Evolutionary conservation across 1,140 invertebrate species (phyloP).

Genomic region (Psilanteris sp.): DNA sequence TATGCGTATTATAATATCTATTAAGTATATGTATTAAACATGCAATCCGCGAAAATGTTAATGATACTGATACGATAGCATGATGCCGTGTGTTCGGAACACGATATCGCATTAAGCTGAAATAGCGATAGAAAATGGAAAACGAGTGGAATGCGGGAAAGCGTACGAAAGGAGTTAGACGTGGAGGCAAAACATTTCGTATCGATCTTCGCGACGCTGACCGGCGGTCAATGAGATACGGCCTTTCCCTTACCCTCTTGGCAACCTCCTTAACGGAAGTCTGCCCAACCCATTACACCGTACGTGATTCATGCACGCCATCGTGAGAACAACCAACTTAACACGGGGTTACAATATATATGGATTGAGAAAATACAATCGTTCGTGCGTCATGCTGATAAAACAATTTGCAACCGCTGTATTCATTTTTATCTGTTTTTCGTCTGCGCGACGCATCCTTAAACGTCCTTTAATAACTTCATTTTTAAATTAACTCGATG

Average conservation of each 20-base stretch:
- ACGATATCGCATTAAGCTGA: conserved; percentile 18
- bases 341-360: conserved; percentile 35
- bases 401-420: conserved; percentile 16
- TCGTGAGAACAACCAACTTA: conserved; percentile 39
- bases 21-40: conserved; percentile 60
- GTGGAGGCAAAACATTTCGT: conserved; percentile 53
- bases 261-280: conserved; percentile 74
- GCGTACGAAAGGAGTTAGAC: conserved; percentile 16
- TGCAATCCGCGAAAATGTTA: conserved; percentile 42
- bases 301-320: conserved; percentile 67
- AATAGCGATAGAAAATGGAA: conserved; percentile 55
- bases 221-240: conserved; percentile 80
- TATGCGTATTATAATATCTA: conserved; percentile 61
- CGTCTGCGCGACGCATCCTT: conserved; percentile 1
- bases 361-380: conserved; percentile 48
- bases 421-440: conserved; percentile 39
- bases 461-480: conserved; percentile 38
- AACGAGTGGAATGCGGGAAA: conserved; percentile 8
- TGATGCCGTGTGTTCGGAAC: conserved; percentile 7
- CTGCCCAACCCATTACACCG: conserved; percentile 61
- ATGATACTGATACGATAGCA: conserved; percentile 24
- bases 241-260: conserved; percentile 70
- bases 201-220: conserved; percentile 77
- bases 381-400: conserved; percentile 48
- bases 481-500: too few species aligned